phyloP scores from a whole-genome alignment of 2,888 invertebrate genomes.

The Monoplex corrugatus region DNA sequence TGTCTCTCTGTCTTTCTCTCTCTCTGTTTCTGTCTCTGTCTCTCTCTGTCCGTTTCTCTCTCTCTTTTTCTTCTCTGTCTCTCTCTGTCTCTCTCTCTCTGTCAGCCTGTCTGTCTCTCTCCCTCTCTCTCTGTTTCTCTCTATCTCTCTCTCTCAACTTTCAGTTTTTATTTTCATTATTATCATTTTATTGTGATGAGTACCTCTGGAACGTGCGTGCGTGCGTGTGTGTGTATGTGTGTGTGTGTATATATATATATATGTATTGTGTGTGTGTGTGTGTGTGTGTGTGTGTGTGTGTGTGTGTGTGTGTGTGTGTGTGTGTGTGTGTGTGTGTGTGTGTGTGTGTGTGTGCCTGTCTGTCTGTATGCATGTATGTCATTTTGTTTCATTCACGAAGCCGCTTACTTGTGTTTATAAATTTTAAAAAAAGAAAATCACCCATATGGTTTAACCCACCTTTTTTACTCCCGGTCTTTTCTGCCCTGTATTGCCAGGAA shows the following conservation, averaged over 20 bases:
- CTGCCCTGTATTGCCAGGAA: too few relatives aligned
- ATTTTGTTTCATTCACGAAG: too few relatives aligned
- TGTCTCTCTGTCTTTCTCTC: background rate
- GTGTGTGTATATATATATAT: background rate
- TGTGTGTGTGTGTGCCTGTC: too few relatives aligned
- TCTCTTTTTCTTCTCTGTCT: background rate
- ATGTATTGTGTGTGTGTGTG: slow-evolving; percentile 5
- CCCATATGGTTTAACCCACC: too few relatives aligned
- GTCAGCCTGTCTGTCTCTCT: background rate
- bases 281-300: slow-evolving; percentile 17
- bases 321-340: too few relatives aligned
- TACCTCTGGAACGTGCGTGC: background rate
- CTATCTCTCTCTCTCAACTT: background rate
- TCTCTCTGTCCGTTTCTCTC: background rate
- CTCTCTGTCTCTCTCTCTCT: background rate
- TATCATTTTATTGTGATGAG: too few relatives aligned
- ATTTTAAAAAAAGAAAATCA: too few relatives aligned
- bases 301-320: slow-evolving; percentile 37
- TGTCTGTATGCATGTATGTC: too few relatives aligned
- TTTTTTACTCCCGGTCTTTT: too few relatives aligned
- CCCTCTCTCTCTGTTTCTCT: background rate
- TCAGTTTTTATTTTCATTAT: background rate
- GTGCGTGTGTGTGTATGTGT: background rate
- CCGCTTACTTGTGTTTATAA: too few relatives aligned
- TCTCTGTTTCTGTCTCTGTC: background rate